Evolutionary conservation across 2,888 invertebrate species (phyloP).

Genomic region (Drosophila mettleri): DNA sequence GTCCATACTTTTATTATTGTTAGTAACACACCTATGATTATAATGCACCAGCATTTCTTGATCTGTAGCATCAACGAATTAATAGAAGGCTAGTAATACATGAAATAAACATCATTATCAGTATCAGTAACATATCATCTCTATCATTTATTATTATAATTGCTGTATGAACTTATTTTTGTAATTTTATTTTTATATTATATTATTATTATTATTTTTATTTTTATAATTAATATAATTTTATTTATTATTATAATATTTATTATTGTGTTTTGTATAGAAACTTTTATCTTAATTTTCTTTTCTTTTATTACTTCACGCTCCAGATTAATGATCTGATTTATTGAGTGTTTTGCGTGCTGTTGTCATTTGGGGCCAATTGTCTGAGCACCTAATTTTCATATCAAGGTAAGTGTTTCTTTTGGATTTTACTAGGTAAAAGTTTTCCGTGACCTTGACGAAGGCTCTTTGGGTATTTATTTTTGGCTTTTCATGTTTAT

Average conservation of each 20-base stretch:
- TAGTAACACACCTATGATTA: too few relatives aligned
- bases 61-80: too few relatives aligned
- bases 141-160: too few relatives aligned
- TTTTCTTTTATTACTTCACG: not conserved
- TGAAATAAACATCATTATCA: not conserved
- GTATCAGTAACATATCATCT: not conserved
- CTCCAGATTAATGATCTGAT: not conserved
- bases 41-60: too few relatives aligned
- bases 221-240: not conserved
- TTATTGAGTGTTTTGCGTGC: conserved; percentile 6
- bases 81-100: too few relatives aligned
- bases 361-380: conserved; percentile 12
- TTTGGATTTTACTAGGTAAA: conserved; percentile 13
- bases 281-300: not conserved
- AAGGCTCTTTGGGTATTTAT: conserved; percentile 48
- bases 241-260: too few relatives aligned
- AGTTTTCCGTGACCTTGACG: conserved; percentile 57
- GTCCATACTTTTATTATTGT: too few relatives aligned
- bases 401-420: conserved; percentile 15
- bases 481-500: conserved; percentile 47
- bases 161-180: too few relatives aligned
- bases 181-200: not conserved
- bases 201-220: not conserved
- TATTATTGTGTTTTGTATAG: not conserved
- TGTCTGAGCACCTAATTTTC: conserved; percentile 22